These are phyloP conservation scores for Hemaris fuciformis DNA, from an alignment of 2,888 invertebrate species.

Conservation along the genomic window DNA sequence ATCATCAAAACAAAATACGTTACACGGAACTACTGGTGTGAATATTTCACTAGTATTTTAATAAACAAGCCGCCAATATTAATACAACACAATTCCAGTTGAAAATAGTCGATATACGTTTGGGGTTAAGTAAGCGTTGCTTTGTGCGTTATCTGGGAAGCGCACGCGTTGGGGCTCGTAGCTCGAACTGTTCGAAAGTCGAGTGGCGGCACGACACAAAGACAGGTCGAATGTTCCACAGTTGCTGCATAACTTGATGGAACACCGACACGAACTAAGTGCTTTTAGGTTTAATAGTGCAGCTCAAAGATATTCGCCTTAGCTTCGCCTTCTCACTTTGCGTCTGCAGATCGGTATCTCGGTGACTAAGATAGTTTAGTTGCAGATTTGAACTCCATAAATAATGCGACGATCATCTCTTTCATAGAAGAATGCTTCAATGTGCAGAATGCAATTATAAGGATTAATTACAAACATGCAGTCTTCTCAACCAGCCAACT, in stretches of 20 bases:
- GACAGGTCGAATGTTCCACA: constrained; percentile 38
- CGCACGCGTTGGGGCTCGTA: constrained; percentile 35
- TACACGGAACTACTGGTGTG: background rate
- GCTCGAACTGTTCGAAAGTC: constrained; percentile 4
- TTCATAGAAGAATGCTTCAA: background rate
- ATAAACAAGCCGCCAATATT: background rate
- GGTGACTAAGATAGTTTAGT: background rate
- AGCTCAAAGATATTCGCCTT: constrained; percentile 18
- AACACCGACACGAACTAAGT: constrained; percentile 28
- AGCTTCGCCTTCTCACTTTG: constrained; percentile 9
- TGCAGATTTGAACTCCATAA: background rate
- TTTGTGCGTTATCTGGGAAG: constrained; percentile 46
- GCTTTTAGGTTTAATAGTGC: constrained; percentile 28
- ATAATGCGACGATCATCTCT: background rate
- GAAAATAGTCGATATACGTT: background rate
- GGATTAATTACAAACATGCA: no score
- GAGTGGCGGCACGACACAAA: constrained; percentile 28
- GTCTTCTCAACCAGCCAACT: no score
- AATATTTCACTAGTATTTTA: background rate
- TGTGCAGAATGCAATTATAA: background rate
- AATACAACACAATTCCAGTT: background rate
- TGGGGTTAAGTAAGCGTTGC: constrained; percentile 31
- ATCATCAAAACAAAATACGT: background rate
- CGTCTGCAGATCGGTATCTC: background rate
- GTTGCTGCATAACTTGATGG: constrained; percentile 30